Evolutionary conservation across 2,113 vertebrate genomes (phyloP).

Genomic region (Eidolon helvum): DNA sequence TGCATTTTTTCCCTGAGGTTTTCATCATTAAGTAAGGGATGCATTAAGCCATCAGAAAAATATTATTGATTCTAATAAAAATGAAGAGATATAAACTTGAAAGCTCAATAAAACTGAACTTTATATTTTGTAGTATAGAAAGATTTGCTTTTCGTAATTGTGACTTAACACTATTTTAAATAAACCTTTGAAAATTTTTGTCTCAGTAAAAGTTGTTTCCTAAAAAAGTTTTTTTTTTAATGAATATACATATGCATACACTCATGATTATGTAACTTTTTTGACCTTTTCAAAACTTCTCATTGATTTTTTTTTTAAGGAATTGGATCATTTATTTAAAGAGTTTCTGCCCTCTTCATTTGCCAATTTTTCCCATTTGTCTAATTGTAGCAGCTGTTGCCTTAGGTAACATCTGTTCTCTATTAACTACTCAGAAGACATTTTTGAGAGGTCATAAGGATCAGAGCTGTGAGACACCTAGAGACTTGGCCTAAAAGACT

Average conservation of each 20-base stretch:
- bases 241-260: neutral
- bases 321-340: constrained; percentile 40
- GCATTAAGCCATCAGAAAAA: neutral
- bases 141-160: neutral
- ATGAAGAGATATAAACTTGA: neutral
- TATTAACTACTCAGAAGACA: constrained; percentile 69
- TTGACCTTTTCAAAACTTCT: constrained; percentile 47
- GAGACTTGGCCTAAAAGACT: constrained; percentile 28
- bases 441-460: constrained; percentile 59
- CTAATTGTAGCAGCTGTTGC: constrained; percentile 72
- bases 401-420: constrained; percentile 72
- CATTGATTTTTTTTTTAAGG: constrained; percentile 27
- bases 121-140: neutral
- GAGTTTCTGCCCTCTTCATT: constrained; percentile 37
- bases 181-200: neutral
- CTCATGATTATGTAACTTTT: neutral
- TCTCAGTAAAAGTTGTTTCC: neutral
- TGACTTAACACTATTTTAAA: neutral
- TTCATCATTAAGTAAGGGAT: neutral
- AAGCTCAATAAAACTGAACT: neutral
- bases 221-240: neutral
- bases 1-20: neutral
- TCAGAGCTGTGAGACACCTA: constrained; percentile 4
- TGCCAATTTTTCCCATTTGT: constrained; percentile 63
- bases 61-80: neutral